Conservation (phyloP, 1,140 invertebrate species). For the Cherax quadricarinatus region DNA sequence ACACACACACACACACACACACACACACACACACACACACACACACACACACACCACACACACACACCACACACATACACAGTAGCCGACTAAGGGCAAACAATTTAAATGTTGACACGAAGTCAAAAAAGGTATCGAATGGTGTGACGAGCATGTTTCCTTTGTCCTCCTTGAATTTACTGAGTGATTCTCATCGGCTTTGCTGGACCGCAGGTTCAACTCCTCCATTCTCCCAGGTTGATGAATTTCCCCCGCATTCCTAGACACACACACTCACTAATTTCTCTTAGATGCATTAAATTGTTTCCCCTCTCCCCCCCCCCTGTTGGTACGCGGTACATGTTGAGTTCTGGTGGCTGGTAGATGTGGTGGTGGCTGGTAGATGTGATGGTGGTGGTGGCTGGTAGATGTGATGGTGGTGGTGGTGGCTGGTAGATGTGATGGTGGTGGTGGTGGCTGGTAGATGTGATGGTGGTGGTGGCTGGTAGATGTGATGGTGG, state of each 20-base stretch:
- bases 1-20: slow-evolving; percentile 24
- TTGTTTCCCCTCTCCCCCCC: too few relatives aligned
- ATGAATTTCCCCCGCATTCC: background rate
- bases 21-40: slow-evolving; percentile 50
- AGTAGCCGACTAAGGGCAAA: slow-evolving; percentile 57
- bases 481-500: too few relatives aligned
- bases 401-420: too few relatives aligned
- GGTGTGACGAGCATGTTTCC: slow-evolving; percentile 19
- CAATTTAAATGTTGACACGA: slow-evolving; percentile 51
- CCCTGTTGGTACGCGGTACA: too few relatives aligned
- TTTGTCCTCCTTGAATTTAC: slow-evolving; percentile 52
- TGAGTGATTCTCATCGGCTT: slow-evolving; percentile 40
- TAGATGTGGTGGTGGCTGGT: too few relatives aligned
- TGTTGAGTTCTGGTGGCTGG: too few relatives aligned
- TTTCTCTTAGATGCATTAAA: too few relatives aligned
- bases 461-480: too few relatives aligned
- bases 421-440: too few relatives aligned
- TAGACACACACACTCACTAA: background rate
- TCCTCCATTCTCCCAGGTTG: background rate
- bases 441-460: too few relatives aligned
- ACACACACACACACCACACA: slow-evolving; percentile 25
- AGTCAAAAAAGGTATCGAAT: slow-evolving; percentile 65
- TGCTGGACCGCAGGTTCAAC: background rate
- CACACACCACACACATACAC: slow-evolving; percentile 61
- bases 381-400: too few relatives aligned